Evolutionary conservation across 2,797 vertebrate species (phyloP).

Genomic region (Eidolon dupreanum): DNA sequence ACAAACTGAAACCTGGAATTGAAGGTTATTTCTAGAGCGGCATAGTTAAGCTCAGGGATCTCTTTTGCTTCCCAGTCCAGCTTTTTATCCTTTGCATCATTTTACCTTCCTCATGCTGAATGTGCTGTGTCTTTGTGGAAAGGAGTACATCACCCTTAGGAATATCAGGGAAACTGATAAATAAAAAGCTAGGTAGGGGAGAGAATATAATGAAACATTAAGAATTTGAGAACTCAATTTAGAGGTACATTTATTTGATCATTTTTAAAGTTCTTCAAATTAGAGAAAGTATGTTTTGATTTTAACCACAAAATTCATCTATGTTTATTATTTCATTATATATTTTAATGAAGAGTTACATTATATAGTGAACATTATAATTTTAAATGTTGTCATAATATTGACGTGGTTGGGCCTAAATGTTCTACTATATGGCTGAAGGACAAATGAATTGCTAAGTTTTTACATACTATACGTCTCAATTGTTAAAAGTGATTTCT

Average conservation of each 20-base stretch:
- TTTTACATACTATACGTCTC: neutral
- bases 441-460: neutral
- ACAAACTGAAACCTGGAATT: neutral
- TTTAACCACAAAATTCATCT: constrained; percentile 5
- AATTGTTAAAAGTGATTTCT: neutral
- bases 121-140: neutral
- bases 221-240: neutral
- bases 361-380: neutral
- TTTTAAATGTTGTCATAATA: neutral
- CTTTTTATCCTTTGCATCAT: neutral
- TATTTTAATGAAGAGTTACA: neutral
- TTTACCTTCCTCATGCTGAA: neutral
- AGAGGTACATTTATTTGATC: neutral
- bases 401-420: neutral
- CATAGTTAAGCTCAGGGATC: fast-evolving
- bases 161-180: neutral
- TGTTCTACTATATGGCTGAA: neutral
- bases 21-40: neutral
- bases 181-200: neutral
- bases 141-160: too few species aligned
- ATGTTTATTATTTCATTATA: neutral
- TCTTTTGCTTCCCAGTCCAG: fast-evolving
- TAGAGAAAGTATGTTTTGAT: neutral
- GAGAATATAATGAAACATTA: neutral
- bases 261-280: neutral